Percentiles rank a stretch among this genome's conserved stretches.
Evolutionary conservation across 1,140 invertebrate genomes (phyloP).

Genomic region (Venustaconcha ellipsiformis): DNA sequence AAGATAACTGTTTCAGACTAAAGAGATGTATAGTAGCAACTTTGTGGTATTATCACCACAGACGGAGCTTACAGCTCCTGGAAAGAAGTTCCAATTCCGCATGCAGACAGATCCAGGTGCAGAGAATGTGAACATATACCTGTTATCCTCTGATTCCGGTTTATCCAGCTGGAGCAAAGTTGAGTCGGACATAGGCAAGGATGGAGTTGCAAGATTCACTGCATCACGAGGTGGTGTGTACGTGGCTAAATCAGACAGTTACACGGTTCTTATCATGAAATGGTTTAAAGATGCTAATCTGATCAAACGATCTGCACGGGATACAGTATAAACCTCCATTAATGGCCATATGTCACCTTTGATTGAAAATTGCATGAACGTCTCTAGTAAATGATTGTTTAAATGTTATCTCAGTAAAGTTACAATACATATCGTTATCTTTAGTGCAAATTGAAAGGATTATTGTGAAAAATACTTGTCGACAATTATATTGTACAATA

Average conservation of each 20-base stretch:
- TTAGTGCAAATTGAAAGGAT: too few species aligned
- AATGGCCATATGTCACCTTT: background rate
- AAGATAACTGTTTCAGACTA: constrained; percentile 45
- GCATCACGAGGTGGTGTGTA: constrained; percentile 55
- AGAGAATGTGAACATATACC: constrained; percentile 47
- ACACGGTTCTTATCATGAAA: constrained; percentile 47
- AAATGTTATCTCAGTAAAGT: too few species aligned
- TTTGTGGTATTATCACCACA: constrained; percentile 58
- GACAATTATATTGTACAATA: too few species aligned
- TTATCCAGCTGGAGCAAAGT: constrained; percentile 55
- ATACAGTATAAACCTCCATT: constrained; percentile 40
- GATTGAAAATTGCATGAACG: too few species aligned
- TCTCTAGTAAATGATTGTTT: too few species aligned
- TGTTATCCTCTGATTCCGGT: constrained; percentile 35
- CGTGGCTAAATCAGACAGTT: constrained; percentile 43
- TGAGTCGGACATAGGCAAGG: constrained; percentile 38
- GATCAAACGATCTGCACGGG: constrained; percentile 42
- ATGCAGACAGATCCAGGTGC: constrained; percentile 39
- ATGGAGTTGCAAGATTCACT: constrained; percentile 47
- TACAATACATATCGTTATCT: too few species aligned
- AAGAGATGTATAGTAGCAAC: constrained; percentile 60
- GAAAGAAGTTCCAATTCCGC: constrained; percentile 39
- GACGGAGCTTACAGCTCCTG: constrained; percentile 27
- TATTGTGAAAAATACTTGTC: too few species aligned
- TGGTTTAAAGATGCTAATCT: constrained; percentile 44